These are phyloP conservation scores for Dendrocopos noguchii DNA, from an alignment of 2,113 vertebrate species.

Conservation along the genomic window DNA sequence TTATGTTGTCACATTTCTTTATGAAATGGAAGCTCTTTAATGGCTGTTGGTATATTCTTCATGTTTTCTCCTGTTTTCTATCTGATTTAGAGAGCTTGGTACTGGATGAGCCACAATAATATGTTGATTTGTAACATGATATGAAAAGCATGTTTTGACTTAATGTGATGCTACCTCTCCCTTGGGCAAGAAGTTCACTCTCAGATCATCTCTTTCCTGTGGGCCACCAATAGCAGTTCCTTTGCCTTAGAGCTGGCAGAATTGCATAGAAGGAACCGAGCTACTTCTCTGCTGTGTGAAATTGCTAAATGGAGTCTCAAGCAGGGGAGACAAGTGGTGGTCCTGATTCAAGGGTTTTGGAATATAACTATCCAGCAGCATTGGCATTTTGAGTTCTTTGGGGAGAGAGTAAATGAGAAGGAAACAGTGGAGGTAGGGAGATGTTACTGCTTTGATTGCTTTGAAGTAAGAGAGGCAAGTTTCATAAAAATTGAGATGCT, in stretches of 20 bases:
- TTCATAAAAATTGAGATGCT: not conserved
- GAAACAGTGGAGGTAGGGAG: not conserved
- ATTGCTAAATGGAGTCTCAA: not conserved
- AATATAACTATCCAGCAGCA: not conserved
- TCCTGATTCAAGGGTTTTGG: not conserved
- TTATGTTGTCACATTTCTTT: accelerated
- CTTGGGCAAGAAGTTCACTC: not conserved
- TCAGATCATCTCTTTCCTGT: not conserved
- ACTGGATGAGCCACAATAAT: not conserved
- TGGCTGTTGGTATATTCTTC: not conserved
- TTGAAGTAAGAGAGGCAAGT: not conserved
- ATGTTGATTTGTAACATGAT: not conserved
- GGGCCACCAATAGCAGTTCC: not conserved
- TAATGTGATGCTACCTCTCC: not conserved
- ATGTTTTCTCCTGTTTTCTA: not conserved
- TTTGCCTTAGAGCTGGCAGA: not conserved
- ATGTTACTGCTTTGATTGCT: not conserved
- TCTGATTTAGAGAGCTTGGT: not conserved
- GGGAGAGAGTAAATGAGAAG: not conserved
- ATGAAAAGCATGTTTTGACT: not conserved
- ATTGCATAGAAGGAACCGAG: not conserved
- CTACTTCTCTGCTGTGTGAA: not conserved
- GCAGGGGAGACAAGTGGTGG: not conserved
- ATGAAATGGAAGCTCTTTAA: not conserved
- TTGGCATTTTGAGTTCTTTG: not conserved